Evolutionary conservation across 2,113 vertebrate species (phyloP).

Genomic region (Rhinopomastus cyanomelas): DNA sequence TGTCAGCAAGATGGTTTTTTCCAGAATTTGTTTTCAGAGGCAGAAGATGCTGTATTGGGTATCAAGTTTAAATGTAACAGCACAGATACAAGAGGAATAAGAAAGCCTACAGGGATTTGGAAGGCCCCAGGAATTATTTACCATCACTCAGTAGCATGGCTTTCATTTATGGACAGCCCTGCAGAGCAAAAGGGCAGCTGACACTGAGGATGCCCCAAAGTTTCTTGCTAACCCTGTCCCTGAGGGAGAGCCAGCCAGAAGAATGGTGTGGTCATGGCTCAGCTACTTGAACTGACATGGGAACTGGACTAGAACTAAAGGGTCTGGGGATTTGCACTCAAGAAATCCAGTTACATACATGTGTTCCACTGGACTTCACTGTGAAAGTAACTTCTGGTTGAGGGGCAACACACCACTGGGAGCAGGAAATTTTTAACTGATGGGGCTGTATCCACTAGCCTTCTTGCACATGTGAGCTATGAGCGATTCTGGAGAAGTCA

Average conservation of each 20-base stretch:
- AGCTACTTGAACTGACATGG: neutral
- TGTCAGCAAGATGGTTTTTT: neutral
- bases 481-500: neutral
- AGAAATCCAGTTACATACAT: neutral
- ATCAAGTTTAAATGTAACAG: neutral
- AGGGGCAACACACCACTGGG: neutral
- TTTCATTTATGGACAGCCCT: neutral
- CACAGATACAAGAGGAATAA: neutral
- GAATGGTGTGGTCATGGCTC: neutral
- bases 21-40: neutral
- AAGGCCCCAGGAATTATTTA: neutral
- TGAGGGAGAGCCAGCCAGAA: neutral
- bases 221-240: neutral
- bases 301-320: neutral
- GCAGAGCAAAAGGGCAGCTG: neutral
- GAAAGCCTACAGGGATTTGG: neutral
- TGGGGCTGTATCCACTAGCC: neutral
- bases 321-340: neutral
- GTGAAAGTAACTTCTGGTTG: neutral
- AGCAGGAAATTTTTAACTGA: too few species aligned
- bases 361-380: neutral
- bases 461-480: neutral
- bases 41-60: neutral
- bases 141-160: neutral
- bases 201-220: fast-evolving